A percentile compares a stretch with the other conserved stretches of the same genome.
These are phyloP conservation scores for Cyclargus thomasi DNA, from an alignment of 1,140 invertebrate genomes.

Conservation along the genomic window DNA sequence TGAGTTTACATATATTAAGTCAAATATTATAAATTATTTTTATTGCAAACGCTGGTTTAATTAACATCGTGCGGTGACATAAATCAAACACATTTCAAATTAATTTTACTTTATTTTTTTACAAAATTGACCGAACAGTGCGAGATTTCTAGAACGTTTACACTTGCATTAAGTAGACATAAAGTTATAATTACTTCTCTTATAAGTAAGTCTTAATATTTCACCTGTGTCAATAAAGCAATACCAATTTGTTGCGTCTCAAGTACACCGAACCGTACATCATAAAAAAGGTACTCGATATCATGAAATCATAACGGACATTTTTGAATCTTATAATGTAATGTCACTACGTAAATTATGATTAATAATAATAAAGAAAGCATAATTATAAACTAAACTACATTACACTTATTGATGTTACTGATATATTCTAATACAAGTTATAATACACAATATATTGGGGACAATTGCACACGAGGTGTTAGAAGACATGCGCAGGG, in stretches of 20 bases:
- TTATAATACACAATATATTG: constrained; percentile 63
- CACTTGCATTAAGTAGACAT: constrained; percentile 75
- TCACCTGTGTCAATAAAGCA: constrained; percentile 71
- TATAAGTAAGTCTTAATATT: constrained; percentile 70
- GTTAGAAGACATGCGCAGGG: constrained; percentile 46
- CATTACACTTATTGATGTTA: constrained; percentile 62
- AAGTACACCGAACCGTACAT: constrained; percentile 45
- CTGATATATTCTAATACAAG: constrained; percentile 62
- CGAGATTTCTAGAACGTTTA: constrained; percentile 75
- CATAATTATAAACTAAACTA: constrained; percentile 72
- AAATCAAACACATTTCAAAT: constrained; percentile 61
- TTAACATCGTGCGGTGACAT: constrained; percentile 25
- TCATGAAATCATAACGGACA: constrained; percentile 55
- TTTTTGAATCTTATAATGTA: constrained; percentile 49
- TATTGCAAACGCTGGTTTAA: constrained; percentile 58
- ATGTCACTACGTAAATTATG: constrained; percentile 67
- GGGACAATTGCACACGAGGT: constrained; percentile 54
- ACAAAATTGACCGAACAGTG: constrained; percentile 75
- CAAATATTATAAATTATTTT: constrained; percentile 73
- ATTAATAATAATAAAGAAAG: constrained; percentile 73
- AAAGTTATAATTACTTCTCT: constrained; percentile 71
- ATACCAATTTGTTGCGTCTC: constrained; percentile 43
- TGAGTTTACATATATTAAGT: constrained; percentile 70
- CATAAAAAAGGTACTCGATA: constrained; percentile 69
- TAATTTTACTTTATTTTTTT: constrained; percentile 74